phyloP scores from a whole-genome alignment of 2,888 invertebrate species.

The Coelopa pilipes region DNA sequence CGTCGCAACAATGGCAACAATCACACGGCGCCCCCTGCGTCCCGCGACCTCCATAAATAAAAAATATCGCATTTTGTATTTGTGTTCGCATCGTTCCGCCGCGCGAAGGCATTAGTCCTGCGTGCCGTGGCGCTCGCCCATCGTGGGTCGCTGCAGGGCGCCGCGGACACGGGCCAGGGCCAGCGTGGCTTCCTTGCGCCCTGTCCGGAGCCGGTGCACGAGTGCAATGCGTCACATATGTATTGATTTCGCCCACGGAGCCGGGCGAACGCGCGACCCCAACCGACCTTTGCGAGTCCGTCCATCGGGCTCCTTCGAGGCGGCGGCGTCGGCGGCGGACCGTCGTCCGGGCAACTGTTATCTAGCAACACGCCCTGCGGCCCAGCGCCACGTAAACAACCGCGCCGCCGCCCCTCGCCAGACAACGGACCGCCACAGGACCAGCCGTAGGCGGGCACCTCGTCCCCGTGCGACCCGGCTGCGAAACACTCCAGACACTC shows the following conservation, averaged over 20 bases:
- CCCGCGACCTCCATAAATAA: not conserved
- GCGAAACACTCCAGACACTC: conserved; percentile 4
- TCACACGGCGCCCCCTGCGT: not conserved
- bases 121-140: too few relatives aligned
- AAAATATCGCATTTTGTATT: not conserved
- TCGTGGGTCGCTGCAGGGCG: too few relatives aligned
- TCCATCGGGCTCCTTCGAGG: too few relatives aligned
- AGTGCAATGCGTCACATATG: too few relatives aligned
- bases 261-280: too few relatives aligned
- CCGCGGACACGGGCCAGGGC: too few relatives aligned
- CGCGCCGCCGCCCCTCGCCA: not conserved
- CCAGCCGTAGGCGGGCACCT: not conserved
- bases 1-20: conserved; percentile 18
- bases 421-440: not conserved
- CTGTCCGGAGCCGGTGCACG: too few relatives aligned
- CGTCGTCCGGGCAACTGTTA: conserved; percentile 8
- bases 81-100: not conserved
- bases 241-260: too few relatives aligned
- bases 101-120: too few relatives aligned
- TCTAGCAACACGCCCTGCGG: conserved; percentile 3
- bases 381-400: not conserved
- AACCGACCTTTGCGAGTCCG: too few relatives aligned
- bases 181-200: too few relatives aligned
- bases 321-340: not conserved
- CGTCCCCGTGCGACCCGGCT: not conserved